Percentiles rank a stretch among this genome's conserved stretches.
phyloP scores from a whole-genome alignment of 2,888 invertebrate genomes.

The Fragum fragum region DNA sequence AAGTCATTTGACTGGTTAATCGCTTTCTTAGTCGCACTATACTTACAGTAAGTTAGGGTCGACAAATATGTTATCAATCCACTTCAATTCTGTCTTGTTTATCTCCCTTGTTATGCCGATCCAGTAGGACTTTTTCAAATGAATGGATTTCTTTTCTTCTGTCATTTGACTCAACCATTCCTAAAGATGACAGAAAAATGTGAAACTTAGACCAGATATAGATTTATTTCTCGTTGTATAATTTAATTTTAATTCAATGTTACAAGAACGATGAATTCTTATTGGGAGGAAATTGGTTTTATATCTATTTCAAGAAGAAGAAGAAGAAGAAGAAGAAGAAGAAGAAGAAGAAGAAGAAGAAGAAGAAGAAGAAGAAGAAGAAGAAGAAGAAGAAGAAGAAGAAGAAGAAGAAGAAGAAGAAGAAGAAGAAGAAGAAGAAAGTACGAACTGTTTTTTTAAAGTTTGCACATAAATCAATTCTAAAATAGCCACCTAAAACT shows the following conservation, averaged over 20 bases:
- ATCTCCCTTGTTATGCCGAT: constrained; percentile 40
- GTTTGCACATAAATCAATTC: no score
- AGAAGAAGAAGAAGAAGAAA: constrained; percentile 1
- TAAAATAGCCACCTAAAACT: no score
- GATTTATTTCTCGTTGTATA: no score
- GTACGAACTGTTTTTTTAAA: no score
- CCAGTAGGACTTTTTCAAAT: constrained; percentile 43
- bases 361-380: constrained; percentile 1
- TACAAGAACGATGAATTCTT: no score
- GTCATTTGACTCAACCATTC: constrained; percentile 54
- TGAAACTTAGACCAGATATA: no score
- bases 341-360: constrained; percentile 1
- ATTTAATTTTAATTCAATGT: no score
- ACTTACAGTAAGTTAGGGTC: constrained; percentile 54
- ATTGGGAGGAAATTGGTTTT: no score
- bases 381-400: constrained; percentile 1
- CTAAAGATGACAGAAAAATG: no score
- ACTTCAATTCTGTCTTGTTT: constrained; percentile 28
- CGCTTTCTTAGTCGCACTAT: no score
- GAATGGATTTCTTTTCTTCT: constrained; percentile 28
- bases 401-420: constrained; percentile 1
- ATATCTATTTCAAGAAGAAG: no score
- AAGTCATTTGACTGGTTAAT: no score
- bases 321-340: constrained; percentile 1
- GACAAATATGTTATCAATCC: constrained; percentile 49